Base-by-base conservation (phyloP, 2,888 invertebrate species). In the Synergus gifuensis region DNA sequence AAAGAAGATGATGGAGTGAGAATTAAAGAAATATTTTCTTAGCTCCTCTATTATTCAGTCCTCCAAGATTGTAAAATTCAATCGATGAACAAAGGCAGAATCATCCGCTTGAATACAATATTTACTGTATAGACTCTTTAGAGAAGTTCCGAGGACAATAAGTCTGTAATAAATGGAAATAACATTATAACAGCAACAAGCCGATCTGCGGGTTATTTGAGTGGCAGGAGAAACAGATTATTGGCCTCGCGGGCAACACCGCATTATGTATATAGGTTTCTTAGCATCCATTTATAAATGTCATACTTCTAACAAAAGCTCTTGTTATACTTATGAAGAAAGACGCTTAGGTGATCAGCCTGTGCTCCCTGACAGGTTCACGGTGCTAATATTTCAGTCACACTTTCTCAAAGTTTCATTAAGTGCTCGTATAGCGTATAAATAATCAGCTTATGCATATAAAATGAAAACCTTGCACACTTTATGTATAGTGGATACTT, bases 191-290 rank as follows among this genome's bases (percentile, higher is more conserved):
- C 18, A 49, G 49, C 69, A 69, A 69, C 49, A 36, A 46, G 49
- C 69, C 28, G 28, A 69, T 36, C 49, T 69, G 49, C 69, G 49
- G 69, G 69, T 28, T 69, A 49, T 28, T 36, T 69, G 69, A 54
- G 49, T 69, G 69, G 28, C 69, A 69, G 69, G 49, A 54, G 73
- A 9, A 54, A 73, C 54, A 73, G 73, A 73, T 73, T 73, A 73
- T 73, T 73, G 54, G 73, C 40, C 49, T 73, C 73, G 73, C 36
- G 22, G 22, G 60, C 12, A 60, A 60, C 22, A 4, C 60, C 5
- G 73, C 54, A n/a, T 73, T 73, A 73, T 73, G 73, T 73, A 73
- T 73, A 73, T 54, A 73, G 73, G 49, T 69, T 73, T n/a, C 36
- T 73, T 54, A 73, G 54, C 49, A 49, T 54, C 54, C 54, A 73